Conservation (phyloP, 2,888 invertebrate species). For the Salticus scenicus region DNA sequence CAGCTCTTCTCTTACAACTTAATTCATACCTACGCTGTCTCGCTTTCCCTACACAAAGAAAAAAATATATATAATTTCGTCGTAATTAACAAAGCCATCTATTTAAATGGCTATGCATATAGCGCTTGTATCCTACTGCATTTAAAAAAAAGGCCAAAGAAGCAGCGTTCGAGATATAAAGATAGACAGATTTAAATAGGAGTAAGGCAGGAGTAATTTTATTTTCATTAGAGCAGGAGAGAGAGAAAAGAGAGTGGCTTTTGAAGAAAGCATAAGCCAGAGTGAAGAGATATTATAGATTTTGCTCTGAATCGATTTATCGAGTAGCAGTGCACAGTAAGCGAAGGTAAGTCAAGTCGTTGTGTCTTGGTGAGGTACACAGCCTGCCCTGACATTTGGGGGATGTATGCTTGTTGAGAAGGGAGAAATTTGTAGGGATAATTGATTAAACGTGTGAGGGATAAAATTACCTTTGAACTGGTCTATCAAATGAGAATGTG, state of each 20-base stretch:
- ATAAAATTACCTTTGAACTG: too few species aligned
- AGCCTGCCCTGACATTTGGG: not conserved
- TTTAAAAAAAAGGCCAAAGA: constrained; percentile 12
- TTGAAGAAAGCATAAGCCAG: constrained; percentile 55
- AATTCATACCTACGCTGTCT: not conserved
- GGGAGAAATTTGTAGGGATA: not conserved
- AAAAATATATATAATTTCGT: constrained; percentile 14
- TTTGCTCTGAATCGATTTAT: constrained; percentile 49
- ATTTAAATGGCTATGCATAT: constrained; percentile 22
- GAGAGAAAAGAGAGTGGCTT: constrained; percentile 7
- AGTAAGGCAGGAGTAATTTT: constrained; percentile 44
- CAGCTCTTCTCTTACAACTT: not conserved
- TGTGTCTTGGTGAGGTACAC: constrained; percentile 22
- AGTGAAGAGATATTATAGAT: constrained; percentile 53
- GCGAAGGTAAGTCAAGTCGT: constrained; percentile 45
- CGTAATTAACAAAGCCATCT: constrained; percentile 20
- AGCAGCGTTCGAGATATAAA: not conserved
- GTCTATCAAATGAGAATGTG: too few species aligned
- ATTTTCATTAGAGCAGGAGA: constrained; percentile 51
- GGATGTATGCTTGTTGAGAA: not conserved
- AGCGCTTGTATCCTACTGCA: not conserved
- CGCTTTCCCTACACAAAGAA: too few species aligned
- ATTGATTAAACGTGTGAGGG: too few species aligned
- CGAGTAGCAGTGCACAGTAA: constrained; percentile 27
- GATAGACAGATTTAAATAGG: constrained; percentile 27